Evolutionary conservation across 2,113 vertebrate species (phyloP).

Genomic region (Rhabdornis inornatus): DNA sequence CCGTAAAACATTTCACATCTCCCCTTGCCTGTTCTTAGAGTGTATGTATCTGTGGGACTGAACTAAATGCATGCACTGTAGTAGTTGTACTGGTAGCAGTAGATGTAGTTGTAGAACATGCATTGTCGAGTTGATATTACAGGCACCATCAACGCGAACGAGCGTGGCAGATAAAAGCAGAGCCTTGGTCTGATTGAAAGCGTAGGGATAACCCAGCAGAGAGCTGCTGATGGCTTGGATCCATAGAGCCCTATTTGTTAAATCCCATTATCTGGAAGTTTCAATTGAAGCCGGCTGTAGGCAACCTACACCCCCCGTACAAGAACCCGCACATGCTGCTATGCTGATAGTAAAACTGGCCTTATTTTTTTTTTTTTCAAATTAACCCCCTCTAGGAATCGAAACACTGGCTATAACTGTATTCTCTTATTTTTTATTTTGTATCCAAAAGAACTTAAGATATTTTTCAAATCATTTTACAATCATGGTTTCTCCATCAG

Average conservation of each 20-base stretch:
- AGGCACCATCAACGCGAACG: constrained; percentile 52
- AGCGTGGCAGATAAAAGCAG: constrained; percentile 57
- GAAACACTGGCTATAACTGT: background rate
- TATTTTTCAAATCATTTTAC: constrained; percentile 57
- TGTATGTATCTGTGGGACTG: constrained; percentile 84
- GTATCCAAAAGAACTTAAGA: background rate
- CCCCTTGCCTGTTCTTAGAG: constrained; percentile 82
- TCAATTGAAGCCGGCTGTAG: constrained; percentile 41
- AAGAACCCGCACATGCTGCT: constrained; percentile 29
- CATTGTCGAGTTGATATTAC: constrained; percentile 81
- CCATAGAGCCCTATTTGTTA: constrained; percentile 56
- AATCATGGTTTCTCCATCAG: constrained; percentile 58
- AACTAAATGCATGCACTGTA: constrained; percentile 83
- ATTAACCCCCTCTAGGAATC: background rate
- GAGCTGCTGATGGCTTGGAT: constrained; percentile 70
- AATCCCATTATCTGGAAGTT: constrained; percentile 37
- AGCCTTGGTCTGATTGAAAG: constrained; percentile 62
- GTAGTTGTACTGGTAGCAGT: constrained; percentile 78
- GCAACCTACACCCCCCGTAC: background rate
- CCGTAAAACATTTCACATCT: constrained; percentile 81
- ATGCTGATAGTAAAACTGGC: background rate
- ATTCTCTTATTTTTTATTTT: constrained; percentile 32
- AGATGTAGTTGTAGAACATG: constrained; percentile 81
- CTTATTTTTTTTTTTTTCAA: background rate
- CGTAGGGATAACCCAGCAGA: constrained; percentile 57